Conservation (phyloP, 2,797 vertebrate genomes). For the Heteromormyrus szaboi region DNA sequence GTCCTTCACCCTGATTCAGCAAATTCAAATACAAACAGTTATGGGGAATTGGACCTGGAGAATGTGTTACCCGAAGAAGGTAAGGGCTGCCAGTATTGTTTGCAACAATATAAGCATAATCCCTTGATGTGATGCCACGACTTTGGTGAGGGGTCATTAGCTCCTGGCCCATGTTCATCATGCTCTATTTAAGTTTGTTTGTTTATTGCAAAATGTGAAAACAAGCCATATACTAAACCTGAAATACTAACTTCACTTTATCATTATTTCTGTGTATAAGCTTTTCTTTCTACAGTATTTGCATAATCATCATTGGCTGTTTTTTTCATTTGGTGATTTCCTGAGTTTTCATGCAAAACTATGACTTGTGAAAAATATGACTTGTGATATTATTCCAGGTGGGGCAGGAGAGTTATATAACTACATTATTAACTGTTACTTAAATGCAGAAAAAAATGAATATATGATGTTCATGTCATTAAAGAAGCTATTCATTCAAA, state of each 20-base stretch:
- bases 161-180: neutral
- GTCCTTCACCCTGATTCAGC: neutral
- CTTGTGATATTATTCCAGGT: neutral
- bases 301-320: neutral
- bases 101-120: neutral
- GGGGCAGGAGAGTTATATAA: neutral
- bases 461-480: neutral
- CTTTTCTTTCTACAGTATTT: neutral
- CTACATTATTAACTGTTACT: neutral
- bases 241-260: neutral
- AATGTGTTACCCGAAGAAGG: neutral
- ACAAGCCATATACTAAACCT: neutral
- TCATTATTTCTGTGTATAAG: neutral
- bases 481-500: neutral
- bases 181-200: neutral
- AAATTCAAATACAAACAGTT: neutral
- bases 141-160: neutral
- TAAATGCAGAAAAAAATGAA: neutral
- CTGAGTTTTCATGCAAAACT: neutral
- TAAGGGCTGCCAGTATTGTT: neutral
- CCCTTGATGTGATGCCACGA: neutral
- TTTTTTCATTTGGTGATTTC: neutral
- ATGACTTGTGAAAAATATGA: neutral
- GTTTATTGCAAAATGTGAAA: neutral
- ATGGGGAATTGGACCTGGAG: neutral